Conservation (phyloP, 2,797 vertebrate genomes). For the Nannoperca obscura region DNA sequence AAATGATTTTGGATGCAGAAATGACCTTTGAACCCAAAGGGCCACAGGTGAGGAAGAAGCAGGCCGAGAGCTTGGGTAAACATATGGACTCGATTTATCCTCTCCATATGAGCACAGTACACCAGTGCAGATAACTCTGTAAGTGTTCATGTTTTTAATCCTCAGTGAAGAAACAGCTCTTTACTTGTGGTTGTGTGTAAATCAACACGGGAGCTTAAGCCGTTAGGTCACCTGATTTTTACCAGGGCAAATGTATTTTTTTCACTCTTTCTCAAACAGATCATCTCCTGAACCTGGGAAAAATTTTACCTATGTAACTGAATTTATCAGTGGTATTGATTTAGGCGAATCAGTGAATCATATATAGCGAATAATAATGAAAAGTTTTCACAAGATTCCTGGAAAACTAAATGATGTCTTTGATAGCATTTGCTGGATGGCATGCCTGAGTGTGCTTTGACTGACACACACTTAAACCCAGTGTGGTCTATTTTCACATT, state of each 20-base stretch:
- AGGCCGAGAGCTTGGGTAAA: slow-evolving; percentile 36
- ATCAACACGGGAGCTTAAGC: slow-evolving; percentile 42
- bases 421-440: slow-evolving; percentile 56
- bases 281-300: slow-evolving; percentile 19
- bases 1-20: slow-evolving; percentile 37
- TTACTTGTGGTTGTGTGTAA: slow-evolving; percentile 28
- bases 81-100: slow-evolving; percentile 55
- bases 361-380: slow-evolving; percentile 28
- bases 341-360: slow-evolving; percentile 9
- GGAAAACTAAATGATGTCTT: slow-evolving; percentile 34
- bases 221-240: slow-evolving; percentile 33
- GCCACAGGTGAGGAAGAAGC: slow-evolving; percentile 37
- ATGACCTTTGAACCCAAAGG: slow-evolving; percentile 22
- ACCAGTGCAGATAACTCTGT: slow-evolving; percentile 45
- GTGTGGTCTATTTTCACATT: slow-evolving; percentile 66
- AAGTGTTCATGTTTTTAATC: slow-evolving; percentile 47
- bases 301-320: slow-evolving; percentile 3
- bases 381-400: slow-evolving; percentile 23
- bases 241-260: slow-evolving; percentile 5
- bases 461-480: slow-evolving; percentile 63
- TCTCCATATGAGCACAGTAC: slow-evolving; percentile 19
- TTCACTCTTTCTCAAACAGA: neutral
- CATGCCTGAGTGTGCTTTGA: slow-evolving; percentile 56
- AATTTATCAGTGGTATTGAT: slow-evolving; percentile 29
- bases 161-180: slow-evolving; percentile 29